Conservation (phyloP, 1,140 invertebrate species). For the Epicauta chinensis region DNA sequence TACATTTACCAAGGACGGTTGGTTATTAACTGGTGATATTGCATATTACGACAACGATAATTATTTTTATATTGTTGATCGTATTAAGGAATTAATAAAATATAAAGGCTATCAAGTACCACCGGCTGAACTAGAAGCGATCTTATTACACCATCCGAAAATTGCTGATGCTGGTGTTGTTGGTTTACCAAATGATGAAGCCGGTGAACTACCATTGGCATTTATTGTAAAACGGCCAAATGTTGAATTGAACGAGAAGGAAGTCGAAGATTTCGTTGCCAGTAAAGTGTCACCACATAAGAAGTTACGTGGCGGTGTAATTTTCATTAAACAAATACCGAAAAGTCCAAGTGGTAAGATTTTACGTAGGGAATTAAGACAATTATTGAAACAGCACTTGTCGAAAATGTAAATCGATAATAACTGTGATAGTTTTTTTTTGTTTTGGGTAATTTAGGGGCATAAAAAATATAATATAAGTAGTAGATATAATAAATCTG, state of each 20-base stretch:
- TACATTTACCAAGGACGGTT: conserved; percentile 54
- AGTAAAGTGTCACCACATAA: background rate
- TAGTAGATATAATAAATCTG: background rate
- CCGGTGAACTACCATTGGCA: conserved; percentile 4
- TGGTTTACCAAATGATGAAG: conserved; percentile 1
- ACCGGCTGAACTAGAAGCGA: conserved; percentile 53
- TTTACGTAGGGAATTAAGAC: background rate
- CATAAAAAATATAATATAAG: background rate
- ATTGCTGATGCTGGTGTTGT: conserved; percentile 37
- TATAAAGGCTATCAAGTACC: conserved; percentile 51
- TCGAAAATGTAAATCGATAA: background rate
- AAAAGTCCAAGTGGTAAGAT: conserved; percentile 8
- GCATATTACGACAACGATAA: conserved; percentile 57
- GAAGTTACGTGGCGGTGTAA: background rate
- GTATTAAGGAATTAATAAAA: conserved; percentile 69
- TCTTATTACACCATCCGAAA: conserved; percentile 53
- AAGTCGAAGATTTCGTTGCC: conserved; percentile 5
- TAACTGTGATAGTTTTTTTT: too few relatives aligned
- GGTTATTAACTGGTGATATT: conserved; percentile 61
- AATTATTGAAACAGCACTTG: background rate
- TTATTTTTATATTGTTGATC: conserved; percentile 58
- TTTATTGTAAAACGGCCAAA: conserved; percentile 1
- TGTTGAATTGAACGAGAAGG: background rate
- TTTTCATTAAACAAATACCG: conserved; percentile 3
- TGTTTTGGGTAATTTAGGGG: background rate